A percentile compares a stretch with the other conserved stretches of the same genome.
Evolutionary conservation across 1,140 invertebrate genomes (phyloP).

Genomic region (Homarus americanus): DNA sequence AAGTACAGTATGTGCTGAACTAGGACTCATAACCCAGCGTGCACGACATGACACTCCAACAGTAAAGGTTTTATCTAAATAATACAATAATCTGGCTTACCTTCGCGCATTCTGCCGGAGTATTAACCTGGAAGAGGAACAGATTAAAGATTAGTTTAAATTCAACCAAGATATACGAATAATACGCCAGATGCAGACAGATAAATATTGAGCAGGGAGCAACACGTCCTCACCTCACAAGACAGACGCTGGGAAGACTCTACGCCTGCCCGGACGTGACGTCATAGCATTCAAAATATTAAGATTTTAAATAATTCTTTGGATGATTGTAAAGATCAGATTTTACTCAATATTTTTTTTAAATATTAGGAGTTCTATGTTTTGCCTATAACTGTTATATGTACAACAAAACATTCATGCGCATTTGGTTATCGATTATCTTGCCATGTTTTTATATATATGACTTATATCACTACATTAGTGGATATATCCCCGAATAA

Average conservation of each 20-base stretch:
- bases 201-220: neutral
- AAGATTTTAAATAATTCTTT: neutral
- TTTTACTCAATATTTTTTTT: too few relatives aligned
- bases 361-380: too few relatives aligned
- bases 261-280: neutral
- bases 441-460: constrained; percentile 32
- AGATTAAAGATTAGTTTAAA: neutral
- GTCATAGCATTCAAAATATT: neutral
- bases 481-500: neutral
- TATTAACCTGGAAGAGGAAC: constrained; percentile 14
- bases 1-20: too few relatives aligned
- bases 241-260: constrained; percentile 30
- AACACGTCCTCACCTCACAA: neutral
- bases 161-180: neutral
- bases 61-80: too few relatives aligned
- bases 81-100: neutral
- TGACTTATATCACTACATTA: neutral
- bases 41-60: too few relatives aligned
- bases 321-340: too few relatives aligned
- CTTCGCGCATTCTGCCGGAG: constrained; percentile 47
- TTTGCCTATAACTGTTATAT: too few relatives aligned
- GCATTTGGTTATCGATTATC: constrained; percentile 24
- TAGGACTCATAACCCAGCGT: too few relatives aligned
- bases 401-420: neutral
- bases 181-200: constrained; percentile 16